These are phyloP conservation scores for Colossoma macropomum DNA, from an alignment of 2,113 vertebrate genomes.

Conservation along the genomic window DNA sequence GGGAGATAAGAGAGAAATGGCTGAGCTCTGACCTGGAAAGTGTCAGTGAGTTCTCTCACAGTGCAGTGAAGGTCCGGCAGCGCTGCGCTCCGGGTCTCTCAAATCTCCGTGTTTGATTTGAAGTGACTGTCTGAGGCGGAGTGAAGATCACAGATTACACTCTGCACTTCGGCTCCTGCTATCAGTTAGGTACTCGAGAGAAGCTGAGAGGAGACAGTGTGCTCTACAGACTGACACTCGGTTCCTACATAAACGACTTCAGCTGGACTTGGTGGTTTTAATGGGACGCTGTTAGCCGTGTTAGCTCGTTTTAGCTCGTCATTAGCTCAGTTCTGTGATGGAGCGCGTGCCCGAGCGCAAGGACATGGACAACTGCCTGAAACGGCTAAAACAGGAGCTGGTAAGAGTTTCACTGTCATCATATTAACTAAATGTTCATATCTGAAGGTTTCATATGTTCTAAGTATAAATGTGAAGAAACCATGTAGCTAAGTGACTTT, in stretches of 20 bases:
- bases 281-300: background rate
- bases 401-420: conserved; percentile 52
- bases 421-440: background rate
- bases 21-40: background rate
- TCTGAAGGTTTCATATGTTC: too few relatives aligned
- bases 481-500: too few relatives aligned
- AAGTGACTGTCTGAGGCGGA: background rate
- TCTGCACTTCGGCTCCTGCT: background rate
- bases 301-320: background rate
- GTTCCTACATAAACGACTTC: background rate
- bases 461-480: too few relatives aligned
- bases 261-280: background rate
- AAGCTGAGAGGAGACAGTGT: background rate
- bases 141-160: background rate
- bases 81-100: too few relatives aligned
- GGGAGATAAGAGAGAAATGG: background rate
- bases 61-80: too few relatives aligned
- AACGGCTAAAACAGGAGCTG: conserved; percentile 59
- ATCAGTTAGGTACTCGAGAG: background rate
- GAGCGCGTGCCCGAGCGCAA: conserved; percentile 28
- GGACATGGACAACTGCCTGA: conserved; percentile 55
- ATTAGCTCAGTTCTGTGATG: conserved; percentile 8
- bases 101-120: background rate
- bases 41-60: background rate
- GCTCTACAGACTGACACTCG: background rate